A percentile compares a stretch with the other conserved stretches of the same genome.
Conservation (phyloP, 2,797 vertebrate species). For the Melanotaenia pygmaea region DNA sequence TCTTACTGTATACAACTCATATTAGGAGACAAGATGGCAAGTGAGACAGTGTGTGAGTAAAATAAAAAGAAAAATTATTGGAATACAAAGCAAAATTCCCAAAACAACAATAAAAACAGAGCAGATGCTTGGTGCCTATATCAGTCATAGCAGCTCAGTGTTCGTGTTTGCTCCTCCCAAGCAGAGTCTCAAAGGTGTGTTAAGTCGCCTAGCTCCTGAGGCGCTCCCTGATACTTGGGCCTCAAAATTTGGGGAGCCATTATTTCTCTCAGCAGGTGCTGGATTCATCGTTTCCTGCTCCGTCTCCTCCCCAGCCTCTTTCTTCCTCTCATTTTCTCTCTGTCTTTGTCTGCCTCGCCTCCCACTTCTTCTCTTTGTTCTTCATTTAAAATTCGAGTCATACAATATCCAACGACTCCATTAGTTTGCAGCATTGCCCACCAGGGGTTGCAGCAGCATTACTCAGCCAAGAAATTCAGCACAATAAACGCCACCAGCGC, state of each 20-base stretch:
- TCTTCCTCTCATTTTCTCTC: constrained; percentile 11
- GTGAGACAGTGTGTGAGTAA: constrained; percentile 20
- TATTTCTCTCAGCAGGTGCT: constrained; percentile 66
- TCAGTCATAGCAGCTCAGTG: constrained; percentile 48
- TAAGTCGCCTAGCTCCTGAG: constrained; percentile 60
- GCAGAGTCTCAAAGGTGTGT: constrained; percentile 57
- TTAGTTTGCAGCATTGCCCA: constrained; percentile 70
- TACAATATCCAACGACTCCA: constrained; percentile 71
- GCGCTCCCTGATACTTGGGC: constrained; percentile 55
- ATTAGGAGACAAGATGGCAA: constrained; percentile 44
- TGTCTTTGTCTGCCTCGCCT: constrained; percentile 56
- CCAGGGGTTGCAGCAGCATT: constrained; percentile 69
- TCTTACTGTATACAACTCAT: constrained; percentile 62
- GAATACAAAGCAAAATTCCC: constrained; percentile 37
- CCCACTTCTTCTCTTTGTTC: constrained; percentile 63
- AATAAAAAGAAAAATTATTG: constrained; percentile 21
- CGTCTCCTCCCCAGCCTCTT: background rate
- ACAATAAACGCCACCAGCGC: constrained; percentile 60
- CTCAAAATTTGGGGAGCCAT: constrained; percentile 66
- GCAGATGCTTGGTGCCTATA: constrained; percentile 29
- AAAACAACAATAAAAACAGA: constrained; percentile 28
- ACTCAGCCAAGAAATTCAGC: constrained; percentile 65
- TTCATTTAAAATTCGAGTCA: constrained; percentile 78
- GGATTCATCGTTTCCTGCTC: constrained; percentile 52
- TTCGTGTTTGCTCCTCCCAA: constrained; percentile 45